Evolutionary conservation across 2,797 vertebrate species (phyloP).

Genomic region (Nannoperca australis): DNA sequence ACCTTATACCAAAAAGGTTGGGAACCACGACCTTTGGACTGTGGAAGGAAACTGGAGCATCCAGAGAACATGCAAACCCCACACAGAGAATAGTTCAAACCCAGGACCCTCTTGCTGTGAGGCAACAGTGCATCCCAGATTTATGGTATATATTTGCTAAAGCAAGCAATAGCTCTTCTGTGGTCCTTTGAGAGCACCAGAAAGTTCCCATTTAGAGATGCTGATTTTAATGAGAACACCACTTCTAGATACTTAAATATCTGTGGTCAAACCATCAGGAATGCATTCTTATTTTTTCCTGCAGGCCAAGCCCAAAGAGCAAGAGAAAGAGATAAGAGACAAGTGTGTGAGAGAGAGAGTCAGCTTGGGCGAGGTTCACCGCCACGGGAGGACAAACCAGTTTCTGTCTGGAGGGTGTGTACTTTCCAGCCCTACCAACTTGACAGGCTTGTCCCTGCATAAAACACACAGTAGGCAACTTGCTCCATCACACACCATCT

Average conservation of each 20-base stretch:
- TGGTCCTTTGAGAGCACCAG: background rate
- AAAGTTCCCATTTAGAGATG: background rate
- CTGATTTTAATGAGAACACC: background rate
- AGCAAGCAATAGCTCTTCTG: background rate
- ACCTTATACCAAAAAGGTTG: too few relatives aligned
- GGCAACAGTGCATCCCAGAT: background rate
- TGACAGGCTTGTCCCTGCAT: slow-evolving; percentile 53
- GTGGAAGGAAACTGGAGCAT: too few relatives aligned
- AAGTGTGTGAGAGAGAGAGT: background rate
- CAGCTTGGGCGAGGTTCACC: slow-evolving; percentile 64
- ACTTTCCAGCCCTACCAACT: slow-evolving; percentile 49
- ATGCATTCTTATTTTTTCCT: slow-evolving; percentile 30
- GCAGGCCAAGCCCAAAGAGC: slow-evolving; percentile 50
- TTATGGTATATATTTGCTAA: background rate
- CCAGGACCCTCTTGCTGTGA: background rate
- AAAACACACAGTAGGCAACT: slow-evolving; percentile 34
- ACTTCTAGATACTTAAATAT: background rate
- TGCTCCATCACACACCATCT: slow-evolving; percentile 36
- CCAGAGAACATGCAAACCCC: too few relatives aligned
- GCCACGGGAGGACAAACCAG: slow-evolving; percentile 77
- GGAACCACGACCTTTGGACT: too few relatives aligned
- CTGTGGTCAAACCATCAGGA: background rate
- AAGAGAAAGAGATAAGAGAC: slow-evolving; percentile 9
- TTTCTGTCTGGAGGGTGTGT: slow-evolving; percentile 74
- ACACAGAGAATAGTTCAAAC: background rate